Conservation (phyloP, 2,888 invertebrate species). For the Rotaria socialis region DNA sequence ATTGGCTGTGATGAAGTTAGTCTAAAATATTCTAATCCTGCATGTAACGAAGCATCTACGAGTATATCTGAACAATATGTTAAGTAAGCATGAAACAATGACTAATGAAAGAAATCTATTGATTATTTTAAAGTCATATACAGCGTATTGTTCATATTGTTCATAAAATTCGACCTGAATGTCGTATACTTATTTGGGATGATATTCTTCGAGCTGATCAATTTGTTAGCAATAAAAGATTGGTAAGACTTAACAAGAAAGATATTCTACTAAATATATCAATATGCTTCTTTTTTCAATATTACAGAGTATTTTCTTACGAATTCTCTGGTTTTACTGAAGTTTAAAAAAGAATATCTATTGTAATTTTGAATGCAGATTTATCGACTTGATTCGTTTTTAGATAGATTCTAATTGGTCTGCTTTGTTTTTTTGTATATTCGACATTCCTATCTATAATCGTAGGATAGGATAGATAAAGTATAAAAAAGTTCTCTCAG, state of each 20-base stretch:
- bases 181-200: constrained; percentile 74
- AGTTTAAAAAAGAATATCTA: too few species aligned
- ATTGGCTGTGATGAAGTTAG: constrained; percentile 74
- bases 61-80: background rate
- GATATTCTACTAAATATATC: too few species aligned
- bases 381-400: too few species aligned
- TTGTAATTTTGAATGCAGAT: too few species aligned
- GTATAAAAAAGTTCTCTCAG: too few species aligned
- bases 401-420: too few species aligned
- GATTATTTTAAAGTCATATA: constrained; percentile 35
- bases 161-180: constrained; percentile 63
- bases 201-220: constrained; percentile 67
- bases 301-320: too few species aligned
- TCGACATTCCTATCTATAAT: too few species aligned
- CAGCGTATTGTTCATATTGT: constrained; percentile 63
- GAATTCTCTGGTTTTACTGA: too few species aligned
- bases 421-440: too few species aligned
- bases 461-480: too few species aligned
- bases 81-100: background rate
- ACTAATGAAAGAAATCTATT: background rate
- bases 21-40: constrained; percentile 15
- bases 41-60: background rate
- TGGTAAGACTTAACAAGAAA: background rate
- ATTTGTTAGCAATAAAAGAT: background rate
- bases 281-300: too few species aligned